phyloP scores from a whole-genome alignment of 2,888 invertebrate species.

The Pomacea canaliculata region DNA sequence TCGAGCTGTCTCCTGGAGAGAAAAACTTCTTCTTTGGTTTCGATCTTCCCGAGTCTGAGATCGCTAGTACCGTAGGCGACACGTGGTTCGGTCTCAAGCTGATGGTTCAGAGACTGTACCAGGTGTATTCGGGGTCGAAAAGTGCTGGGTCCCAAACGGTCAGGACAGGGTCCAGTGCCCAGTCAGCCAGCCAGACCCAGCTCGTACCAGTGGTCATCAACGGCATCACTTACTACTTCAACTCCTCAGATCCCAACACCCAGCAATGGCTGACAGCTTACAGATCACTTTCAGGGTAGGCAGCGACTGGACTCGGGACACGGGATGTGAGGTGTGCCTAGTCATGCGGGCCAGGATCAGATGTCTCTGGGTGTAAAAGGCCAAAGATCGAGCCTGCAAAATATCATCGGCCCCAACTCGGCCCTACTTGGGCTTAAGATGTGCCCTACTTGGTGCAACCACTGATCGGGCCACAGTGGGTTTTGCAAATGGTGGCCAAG shows the following conservation, averaged over 20 bases:
- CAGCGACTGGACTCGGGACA: too few relatives aligned
- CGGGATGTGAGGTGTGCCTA: too few relatives aligned
- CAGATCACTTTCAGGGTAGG: too few relatives aligned
- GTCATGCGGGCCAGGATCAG: too few relatives aligned
- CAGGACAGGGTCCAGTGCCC: too few relatives aligned
- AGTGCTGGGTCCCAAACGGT: too few relatives aligned
- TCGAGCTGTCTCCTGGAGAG: conserved; percentile 80
- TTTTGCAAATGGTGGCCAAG: too few relatives aligned
- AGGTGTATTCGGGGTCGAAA: neutral
- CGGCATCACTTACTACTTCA: neutral
- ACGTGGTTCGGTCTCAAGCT: conserved; percentile 30
- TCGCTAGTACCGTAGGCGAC: conserved; percentile 21
- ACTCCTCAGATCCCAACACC: neutral
- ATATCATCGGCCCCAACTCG: neutral
- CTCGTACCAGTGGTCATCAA: neutral
- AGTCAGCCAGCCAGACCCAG: too few relatives aligned
- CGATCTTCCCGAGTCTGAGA: conserved; percentile 1
- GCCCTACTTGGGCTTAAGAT: too few relatives aligned
- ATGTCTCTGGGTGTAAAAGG: neutral
- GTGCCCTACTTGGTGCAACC: too few relatives aligned
- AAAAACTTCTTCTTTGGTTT: neutral
- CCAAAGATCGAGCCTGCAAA: neutral
- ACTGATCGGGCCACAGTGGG: too few relatives aligned
- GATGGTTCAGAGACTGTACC: conserved; percentile 17
- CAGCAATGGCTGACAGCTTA: too few relatives aligned